Evolutionary conservation across 1,140 invertebrate species (phyloP).

Genomic region (Belonocnema kinseyi): DNA sequence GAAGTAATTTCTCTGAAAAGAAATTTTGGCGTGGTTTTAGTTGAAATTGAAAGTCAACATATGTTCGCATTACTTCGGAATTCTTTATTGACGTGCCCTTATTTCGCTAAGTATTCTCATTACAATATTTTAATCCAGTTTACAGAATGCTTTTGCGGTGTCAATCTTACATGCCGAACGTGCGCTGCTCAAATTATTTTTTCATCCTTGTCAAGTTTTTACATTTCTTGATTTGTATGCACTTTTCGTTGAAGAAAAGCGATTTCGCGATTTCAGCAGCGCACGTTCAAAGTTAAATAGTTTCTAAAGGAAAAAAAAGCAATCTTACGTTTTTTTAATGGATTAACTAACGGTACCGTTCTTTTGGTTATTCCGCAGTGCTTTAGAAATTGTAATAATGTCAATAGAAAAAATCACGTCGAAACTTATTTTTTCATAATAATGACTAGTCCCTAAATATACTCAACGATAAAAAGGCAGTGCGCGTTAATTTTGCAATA

Average conservation of each 20-base stretch:
- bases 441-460: conserved; percentile 14
- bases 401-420: conserved; percentile 31
- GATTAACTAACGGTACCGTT: conserved; percentile 37
- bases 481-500: background rate
- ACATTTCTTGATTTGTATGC: background rate
- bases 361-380: conserved; percentile 18
- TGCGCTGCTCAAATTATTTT: background rate
- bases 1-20: too few relatives aligned
- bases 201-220: background rate
- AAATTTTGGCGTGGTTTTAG: too few relatives aligned
- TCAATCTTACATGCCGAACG: background rate
- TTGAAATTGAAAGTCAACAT: too few relatives aligned
- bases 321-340: conserved; percentile 31
- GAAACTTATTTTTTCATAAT: conserved; percentile 3
- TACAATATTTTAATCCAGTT: conserved; percentile 11
- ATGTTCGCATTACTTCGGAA: too few relatives aligned
- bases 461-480: background rate
- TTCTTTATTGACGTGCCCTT: too few relatives aligned
- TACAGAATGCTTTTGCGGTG: background rate
- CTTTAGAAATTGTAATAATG: conserved; percentile 6
- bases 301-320: background rate
- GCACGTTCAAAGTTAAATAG: background rate
- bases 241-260: background rate
- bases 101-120: background rate
- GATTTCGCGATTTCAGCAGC: too few relatives aligned